These are phyloP conservation scores for Chloroceryle inda DNA, from an alignment of 2,797 vertebrate genomes.

Conservation along the genomic window DNA sequence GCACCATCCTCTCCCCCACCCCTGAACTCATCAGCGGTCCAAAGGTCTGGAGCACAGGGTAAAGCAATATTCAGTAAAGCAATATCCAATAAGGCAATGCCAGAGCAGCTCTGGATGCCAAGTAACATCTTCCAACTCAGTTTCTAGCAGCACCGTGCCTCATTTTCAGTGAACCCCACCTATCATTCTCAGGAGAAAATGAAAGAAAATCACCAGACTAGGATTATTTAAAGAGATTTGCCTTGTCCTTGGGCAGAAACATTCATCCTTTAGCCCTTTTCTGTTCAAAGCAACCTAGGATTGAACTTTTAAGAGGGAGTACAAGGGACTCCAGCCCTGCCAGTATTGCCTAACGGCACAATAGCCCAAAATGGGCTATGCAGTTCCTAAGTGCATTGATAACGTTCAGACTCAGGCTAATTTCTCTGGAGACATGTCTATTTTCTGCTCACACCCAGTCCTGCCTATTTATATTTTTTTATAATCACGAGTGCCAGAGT, in stretches of 20 bases:
- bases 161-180: neutral
- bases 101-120: neutral
- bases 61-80: neutral
- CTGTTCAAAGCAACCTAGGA: neutral
- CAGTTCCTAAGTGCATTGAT: accelerated
- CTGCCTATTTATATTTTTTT: neutral
- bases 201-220: neutral
- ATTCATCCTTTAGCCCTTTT: neutral
- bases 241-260: neutral
- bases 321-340: neutral
- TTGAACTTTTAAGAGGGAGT: neutral
- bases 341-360: accelerated
- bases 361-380: neutral
- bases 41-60: neutral
- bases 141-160: neutral
- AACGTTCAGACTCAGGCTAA: neutral
- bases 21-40: neutral
- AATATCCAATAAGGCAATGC: neutral
- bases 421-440: neutral
- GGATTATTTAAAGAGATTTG: neutral
- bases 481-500: neutral
- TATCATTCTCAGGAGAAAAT: neutral
- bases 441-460: slow-evolving; percentile 16
- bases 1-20: neutral
- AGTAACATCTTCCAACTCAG: neutral